phyloP scores from a whole-genome alignment of 2,888 invertebrate species.

The Hypsopygia costalis region DNA sequence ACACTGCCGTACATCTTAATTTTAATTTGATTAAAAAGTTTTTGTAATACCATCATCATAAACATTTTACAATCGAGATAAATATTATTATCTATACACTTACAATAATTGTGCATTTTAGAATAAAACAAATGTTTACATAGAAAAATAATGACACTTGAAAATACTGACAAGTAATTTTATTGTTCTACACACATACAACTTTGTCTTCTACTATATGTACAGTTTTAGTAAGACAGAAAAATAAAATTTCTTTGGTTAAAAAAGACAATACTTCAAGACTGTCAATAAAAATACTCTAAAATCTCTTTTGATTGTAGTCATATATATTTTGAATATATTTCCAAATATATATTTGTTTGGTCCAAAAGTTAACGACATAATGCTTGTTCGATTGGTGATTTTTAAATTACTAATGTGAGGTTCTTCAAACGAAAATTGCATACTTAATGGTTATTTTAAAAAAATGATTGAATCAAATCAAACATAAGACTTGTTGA shows the following conservation, averaged over 20 bases:
- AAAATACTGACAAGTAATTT: constrained; percentile 16
- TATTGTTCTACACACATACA: constrained; percentile 18
- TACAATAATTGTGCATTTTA: constrained; percentile 4
- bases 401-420: too few species aligned
- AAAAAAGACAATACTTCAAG: constrained; percentile 10
- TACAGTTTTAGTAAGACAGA: constrained; percentile 19
- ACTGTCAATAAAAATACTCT: constrained; percentile 1
- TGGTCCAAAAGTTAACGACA: not conserved
- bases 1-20: not conserved
- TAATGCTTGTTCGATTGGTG: not conserved
- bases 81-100: not conserved
- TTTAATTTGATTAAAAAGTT: not conserved
- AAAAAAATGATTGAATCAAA: too few species aligned
- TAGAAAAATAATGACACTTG: constrained; percentile 7
- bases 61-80: not conserved
- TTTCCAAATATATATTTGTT: not conserved
- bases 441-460: too few species aligned
- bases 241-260: constrained; percentile 27
- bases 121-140: constrained; percentile 9
- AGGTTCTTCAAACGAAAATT: too few species aligned
- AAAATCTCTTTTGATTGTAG: not conserved
- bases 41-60: not conserved
- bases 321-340: not conserved
- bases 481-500: not conserved
- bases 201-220: constrained; percentile 18